Evolutionary conservation across 2,113 vertebrate species (phyloP), one percentile per base, ranked within the genome.

Genomic region (Motacilla alba): DNA sequence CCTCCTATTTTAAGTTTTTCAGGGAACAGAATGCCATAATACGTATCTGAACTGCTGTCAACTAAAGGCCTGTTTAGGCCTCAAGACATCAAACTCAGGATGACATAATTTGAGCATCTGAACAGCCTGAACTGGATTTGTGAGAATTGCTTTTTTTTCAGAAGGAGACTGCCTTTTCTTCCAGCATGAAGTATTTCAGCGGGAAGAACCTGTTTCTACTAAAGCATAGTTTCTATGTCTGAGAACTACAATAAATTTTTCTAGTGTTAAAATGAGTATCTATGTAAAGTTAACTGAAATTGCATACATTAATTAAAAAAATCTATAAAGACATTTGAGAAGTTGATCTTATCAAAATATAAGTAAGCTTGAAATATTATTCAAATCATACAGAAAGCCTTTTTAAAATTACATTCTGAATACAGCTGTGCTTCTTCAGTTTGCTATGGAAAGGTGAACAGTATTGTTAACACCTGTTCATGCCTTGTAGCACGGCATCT

Each of bases 381-480:
- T 87, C 47, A 84, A 73, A 68, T 46, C 47, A 63, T 56, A 60
- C 46, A 91, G 58, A 91, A 75, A 83, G 28, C 5, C 33, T 39
- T 76, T 95, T 89, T 66, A 56, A 87, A 85, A 93, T 28, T 39
- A 60, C 72, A 64, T 75, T 31, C 53, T 60, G 35, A 58, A 76
- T 79, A 87, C 46, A 85, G 86, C 67, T 91, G 49, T 52, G 55
- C 23, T 75, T 33, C 72, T 79, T 81, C 49, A 85, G 72, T 85
- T 94, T 86, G 75, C 56, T 86, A 43, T 63, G 72, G 69, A 81
- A 95, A 77, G 63, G 82, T 49, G 59, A 92, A 86, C 43, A 89
- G 63, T 50, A 39, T 28, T 84, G 52, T 91, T 91, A 92, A 83
- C 95, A 96, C 79, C 87, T 95, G 95, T 93, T 96, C 83, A 91